Evolutionary conservation across 2,888 invertebrate genomes (phyloP), one percentile per base, ranked within the genome.

Genomic region (Podotricha telesiphe): DNA sequence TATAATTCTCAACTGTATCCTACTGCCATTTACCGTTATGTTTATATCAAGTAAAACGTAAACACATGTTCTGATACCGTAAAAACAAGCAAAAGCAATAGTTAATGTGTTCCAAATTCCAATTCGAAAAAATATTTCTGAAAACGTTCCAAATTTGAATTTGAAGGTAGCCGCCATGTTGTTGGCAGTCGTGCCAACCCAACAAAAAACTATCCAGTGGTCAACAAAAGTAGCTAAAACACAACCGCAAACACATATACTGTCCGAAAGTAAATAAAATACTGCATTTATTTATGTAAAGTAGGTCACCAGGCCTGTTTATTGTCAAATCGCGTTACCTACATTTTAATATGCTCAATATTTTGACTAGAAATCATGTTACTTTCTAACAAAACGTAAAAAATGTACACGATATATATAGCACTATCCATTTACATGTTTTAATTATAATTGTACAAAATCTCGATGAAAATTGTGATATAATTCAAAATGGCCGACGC

Each of bases 321-420:
- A 93, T 93, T 93, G 93, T 93, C 93, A 93, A 89, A 86, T 84
- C 87, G 86, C 88, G 85, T 86, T 88, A 90, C 88, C 89, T 92
- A 92, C 90, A 87, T 84, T 87, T 89, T 87, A 88, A 89, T 91
- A 91, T 89, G 91, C 87, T 93, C 89, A 90, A 92, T 91, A 91
- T 89, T 91, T 91, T 93, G 93, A 93, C 93, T 93, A 93, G 93
- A 93, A 93, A 91, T 90, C 92, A 89, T 92, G 89, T 90, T 89
- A 90, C 82, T 86, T 85, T 89, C 88, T 89, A 91, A 90, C 86
- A 90, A 90, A 90, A 91, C 89, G 87, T 87, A 88, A 79, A 48
- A 85, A 86, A 88, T 91, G 86, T 92, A 92, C 91, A 92, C 80
- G 81, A 82, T 87, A 89, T 90, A 75, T 72, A 91, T 89, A 89